Evolutionary conservation across 1,140 invertebrate species (phyloP), one percentile per base, ranked within the genome.

Genomic region (Orius laevigatus): DNA sequence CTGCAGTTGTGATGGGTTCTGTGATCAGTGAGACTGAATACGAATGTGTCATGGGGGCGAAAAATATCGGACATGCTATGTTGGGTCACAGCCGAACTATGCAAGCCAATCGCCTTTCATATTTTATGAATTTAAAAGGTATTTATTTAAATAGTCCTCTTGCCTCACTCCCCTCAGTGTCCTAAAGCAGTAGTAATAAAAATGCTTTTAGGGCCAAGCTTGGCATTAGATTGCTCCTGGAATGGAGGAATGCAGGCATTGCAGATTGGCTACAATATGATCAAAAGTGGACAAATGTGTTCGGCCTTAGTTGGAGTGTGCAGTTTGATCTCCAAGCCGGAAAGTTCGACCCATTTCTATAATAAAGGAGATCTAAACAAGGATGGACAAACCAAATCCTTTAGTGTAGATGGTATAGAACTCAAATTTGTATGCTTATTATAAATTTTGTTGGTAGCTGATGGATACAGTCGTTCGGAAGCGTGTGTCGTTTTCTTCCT

Each of bases 201-300:
- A 18, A 18, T 42, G 5, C 39, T 49, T 36, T 40, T 41, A 76
- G 78, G 80, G 50, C 80, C 81, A 0, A 81, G 78, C 60, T 79
- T 71, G 56, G 66, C 74, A 2, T 70, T 81, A 36, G 80, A 84
- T 59, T 76, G 76, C 18, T 78, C 78, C 10, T 85, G 80, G 66
- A 72, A 76, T 3, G 77, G 78, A 5, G 78, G 77, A 52, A 62
- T 81, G 11, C 63, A 81, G 55, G 76, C 77, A 5, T 57, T 85
- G 11, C 64, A 73, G 54, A 65, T 76, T 52, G 81, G 77, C 11
- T 66, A 75, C 25, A 60, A 67, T 38, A 70, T 74, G 16, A 75
- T 85, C 14, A 63, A 70, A 46, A 66, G 66, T 43, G 76, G 75
- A 2, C 67, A 75, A 50, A 78, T 74, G 59, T 78, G 83, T 54